Evolutionary conservation across 1,140 invertebrate genomes (phyloP).

Genomic region (Drosophila sulfurigaster): DNA sequence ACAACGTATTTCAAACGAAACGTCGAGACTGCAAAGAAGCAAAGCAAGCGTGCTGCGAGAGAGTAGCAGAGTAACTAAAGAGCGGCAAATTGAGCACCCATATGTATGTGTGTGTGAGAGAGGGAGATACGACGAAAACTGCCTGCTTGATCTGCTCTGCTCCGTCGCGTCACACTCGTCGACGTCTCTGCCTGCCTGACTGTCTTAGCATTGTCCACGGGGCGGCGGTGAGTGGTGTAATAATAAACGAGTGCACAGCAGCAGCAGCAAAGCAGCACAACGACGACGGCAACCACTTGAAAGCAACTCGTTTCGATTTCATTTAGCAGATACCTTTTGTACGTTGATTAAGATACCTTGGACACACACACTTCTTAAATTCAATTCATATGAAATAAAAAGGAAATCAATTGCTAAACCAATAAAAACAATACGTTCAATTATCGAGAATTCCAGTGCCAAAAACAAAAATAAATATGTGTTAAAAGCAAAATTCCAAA

Average conservation of each 20-base stretch:
- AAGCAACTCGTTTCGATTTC: conserved; percentile 84
- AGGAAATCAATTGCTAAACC: conserved; percentile 54
- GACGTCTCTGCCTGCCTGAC: conserved; percentile 15
- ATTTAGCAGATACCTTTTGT: conserved; percentile 84
- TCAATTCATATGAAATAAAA: conserved; percentile 46
- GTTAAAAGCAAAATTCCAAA: conserved; percentile 51
- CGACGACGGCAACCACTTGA: conserved; percentile 76
- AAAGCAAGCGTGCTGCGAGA: conserved; percentile 16
- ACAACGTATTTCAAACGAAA: conserved; percentile 57
- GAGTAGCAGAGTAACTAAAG: conserved; percentile 37
- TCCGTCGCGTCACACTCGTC: conserved; percentile 62
- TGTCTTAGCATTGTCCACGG: conserved; percentile 57
- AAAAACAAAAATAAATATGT: conserved; percentile 18
- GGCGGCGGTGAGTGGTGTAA: conserved; percentile 68
- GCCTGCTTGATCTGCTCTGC: conserved; percentile 60
- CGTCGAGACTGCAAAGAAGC: conserved; percentile 58
- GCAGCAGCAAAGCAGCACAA: conserved; percentile 54
- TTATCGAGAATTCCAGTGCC: conserved; percentile 58
- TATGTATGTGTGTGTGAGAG: conserved; percentile 16
- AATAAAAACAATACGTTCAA: conserved; percentile 27
- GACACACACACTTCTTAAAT: conserved; percentile 53
- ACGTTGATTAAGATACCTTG: conserved; percentile 84
- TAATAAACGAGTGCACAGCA: conserved; percentile 78
- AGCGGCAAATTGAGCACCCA: conserved; percentile 40
- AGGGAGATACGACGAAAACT: conserved; percentile 38